Conservation (phyloP, 2,888 invertebrate species). For the Halocaridina rubra region DNA sequence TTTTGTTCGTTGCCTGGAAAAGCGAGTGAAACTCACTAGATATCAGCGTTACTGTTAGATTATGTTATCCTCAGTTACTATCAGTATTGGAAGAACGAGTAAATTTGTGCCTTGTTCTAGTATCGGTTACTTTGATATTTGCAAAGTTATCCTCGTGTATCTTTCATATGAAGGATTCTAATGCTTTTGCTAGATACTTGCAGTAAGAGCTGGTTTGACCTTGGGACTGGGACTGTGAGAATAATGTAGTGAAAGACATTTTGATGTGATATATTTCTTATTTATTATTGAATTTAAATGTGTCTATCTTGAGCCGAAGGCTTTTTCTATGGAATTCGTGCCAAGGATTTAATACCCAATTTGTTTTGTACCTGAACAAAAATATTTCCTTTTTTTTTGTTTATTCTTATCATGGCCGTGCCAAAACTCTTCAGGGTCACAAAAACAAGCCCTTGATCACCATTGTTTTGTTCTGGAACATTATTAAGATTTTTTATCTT, state of each 20-base stretch:
- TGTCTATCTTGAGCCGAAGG: constrained; percentile 61
- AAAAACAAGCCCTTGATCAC: constrained; percentile 30
- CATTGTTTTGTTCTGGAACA: not conserved
- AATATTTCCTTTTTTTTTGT: constrained; percentile 42
- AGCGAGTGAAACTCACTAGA: too few species aligned
- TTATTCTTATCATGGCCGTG: constrained; percentile 54
- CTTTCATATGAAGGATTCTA: too few species aligned
- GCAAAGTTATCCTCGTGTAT: too few species aligned
- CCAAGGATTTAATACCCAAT: constrained; percentile 52
- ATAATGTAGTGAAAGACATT: constrained; percentile 60
- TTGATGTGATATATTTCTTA: constrained; percentile 55
- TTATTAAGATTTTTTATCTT: too few species aligned
- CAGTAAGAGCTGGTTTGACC: not conserved
- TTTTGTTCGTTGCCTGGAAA: too few species aligned
- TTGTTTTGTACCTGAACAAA: constrained; percentile 56
- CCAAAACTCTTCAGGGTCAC: constrained; percentile 31
- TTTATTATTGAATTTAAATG: constrained; percentile 57
- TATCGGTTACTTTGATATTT: too few species aligned
- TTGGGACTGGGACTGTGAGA: constrained; percentile 47
- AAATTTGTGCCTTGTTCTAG: too few species aligned
- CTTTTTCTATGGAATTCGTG: constrained; percentile 54
- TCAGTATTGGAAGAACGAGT: too few species aligned
- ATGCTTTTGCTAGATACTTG: too few species aligned
- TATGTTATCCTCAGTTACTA: too few species aligned
- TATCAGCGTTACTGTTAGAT: too few species aligned